A percentile compares a stretch with the other conserved stretches of the same genome.
phyloP scores from a whole-genome alignment of 2,113 vertebrate genomes.

The Dolichotis patagonum region DNA sequence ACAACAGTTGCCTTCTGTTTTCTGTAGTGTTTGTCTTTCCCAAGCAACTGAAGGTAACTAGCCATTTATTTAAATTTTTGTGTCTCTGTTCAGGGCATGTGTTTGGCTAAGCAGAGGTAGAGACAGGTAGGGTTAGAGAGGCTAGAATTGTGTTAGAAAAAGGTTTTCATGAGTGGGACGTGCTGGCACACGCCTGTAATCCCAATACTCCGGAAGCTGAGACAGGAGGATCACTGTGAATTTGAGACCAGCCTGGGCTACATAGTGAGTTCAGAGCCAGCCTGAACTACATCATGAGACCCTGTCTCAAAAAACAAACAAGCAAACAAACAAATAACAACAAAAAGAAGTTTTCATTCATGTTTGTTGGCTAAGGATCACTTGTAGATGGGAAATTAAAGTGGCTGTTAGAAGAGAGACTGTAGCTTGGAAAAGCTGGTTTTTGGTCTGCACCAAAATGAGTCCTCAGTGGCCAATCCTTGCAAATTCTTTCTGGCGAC shows the following conservation, averaged over 20 bases:
- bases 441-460: not conserved
- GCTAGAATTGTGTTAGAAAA: not conserved
- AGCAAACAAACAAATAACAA: not conserved
- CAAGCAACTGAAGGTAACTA: not conserved
- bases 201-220: not conserved
- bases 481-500: slow-evolving; percentile 70
- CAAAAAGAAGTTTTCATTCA: not conserved
- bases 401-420: too few species aligned
- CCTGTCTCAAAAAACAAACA: not conserved
- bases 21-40: not conserved
- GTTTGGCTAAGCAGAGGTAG: not conserved
- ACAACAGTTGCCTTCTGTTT: not conserved
- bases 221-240: not conserved
- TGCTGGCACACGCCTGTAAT: not conserved
- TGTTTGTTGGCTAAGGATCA: not conserved
- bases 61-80: not conserved
- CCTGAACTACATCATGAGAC: not conserved
- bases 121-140: not conserved
- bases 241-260: not conserved
- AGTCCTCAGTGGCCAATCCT: slow-evolving; percentile 25
- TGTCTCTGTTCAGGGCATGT: not conserved
- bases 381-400: not conserved
- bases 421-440: not conserved
- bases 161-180: not conserved
- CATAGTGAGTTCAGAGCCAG: not conserved